Evolutionary conservation across 2,113 vertebrate genomes (phyloP).

Genomic region (Crocuta crocuta): DNA sequence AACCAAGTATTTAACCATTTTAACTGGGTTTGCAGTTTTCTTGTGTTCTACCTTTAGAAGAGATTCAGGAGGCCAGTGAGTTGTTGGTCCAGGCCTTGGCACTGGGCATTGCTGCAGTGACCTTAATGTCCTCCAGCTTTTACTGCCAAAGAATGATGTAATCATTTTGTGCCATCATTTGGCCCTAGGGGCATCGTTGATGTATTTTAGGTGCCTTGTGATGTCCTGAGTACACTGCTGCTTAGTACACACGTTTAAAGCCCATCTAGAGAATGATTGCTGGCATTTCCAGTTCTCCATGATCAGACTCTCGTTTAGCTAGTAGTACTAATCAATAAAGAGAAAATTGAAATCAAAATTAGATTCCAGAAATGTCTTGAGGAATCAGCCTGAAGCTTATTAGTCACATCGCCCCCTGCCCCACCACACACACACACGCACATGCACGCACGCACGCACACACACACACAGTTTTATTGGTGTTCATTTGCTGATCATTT

Average conservation of each 20-base stretch:
- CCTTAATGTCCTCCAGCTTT: not conserved
- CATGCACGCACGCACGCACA: too few relatives aligned
- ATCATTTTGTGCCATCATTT: not conserved
- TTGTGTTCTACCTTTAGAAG: not conserved
- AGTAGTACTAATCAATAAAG: not conserved
- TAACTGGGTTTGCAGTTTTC: not conserved
- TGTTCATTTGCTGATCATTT: not conserved
- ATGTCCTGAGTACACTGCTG: not conserved
- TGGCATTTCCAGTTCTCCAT: not conserved
- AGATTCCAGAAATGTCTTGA: not conserved
- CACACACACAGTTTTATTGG: not conserved
- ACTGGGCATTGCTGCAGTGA: not conserved
- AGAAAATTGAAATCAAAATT: not conserved
- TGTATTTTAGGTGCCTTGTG: not conserved
- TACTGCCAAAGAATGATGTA: constrained; percentile 27
- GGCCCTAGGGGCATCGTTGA: not conserved
- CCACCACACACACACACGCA: too few relatives aligned
- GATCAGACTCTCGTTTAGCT: not conserved
- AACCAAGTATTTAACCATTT: not conserved
- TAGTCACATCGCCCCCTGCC: too few relatives aligned
- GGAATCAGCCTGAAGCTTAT: not conserved
- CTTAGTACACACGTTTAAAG: not conserved
- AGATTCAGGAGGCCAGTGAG: not conserved
- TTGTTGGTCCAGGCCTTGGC: not conserved
- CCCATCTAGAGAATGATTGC: not conserved